Conservation (phyloP, 1,140 invertebrate species). For the Platorchestia sp. region DNA sequence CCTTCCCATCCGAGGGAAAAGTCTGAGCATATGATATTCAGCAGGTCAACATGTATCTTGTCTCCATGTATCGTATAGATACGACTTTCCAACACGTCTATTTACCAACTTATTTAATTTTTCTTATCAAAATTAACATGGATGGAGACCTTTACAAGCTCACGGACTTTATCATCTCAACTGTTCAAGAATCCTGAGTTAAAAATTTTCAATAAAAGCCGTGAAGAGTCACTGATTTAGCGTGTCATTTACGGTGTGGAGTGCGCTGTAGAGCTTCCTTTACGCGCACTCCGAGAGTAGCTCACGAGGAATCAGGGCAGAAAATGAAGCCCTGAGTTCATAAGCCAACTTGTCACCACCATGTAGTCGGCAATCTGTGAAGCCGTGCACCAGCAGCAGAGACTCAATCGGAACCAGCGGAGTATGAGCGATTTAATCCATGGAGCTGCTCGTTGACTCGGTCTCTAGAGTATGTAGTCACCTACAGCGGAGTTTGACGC, state of each 20-base stretch:
- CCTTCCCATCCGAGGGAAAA: too few relatives aligned
- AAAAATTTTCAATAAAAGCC: too few relatives aligned
- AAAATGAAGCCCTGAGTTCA: background rate
- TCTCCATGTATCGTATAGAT: too few relatives aligned
- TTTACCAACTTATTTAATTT: background rate
- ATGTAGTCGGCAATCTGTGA: background rate
- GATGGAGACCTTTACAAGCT: too few relatives aligned
- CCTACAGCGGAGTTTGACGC: background rate
- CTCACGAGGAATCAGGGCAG: background rate
- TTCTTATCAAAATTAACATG: background rate
- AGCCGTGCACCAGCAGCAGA: background rate
- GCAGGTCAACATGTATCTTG: too few relatives aligned
- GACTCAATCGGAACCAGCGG: background rate
- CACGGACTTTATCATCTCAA: too few relatives aligned
- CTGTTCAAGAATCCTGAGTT: too few relatives aligned
- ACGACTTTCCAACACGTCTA: background rate
- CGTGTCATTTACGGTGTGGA: too few relatives aligned
- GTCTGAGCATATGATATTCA: too few relatives aligned
- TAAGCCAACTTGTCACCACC: background rate
- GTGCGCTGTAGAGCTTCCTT: background rate
- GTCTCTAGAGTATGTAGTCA: background rate
- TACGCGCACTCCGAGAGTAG: background rate
- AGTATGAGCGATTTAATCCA: background rate
- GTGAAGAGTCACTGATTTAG: too few relatives aligned
- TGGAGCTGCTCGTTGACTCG: background rate